These are phyloP conservation scores for Drosophila falleni DNA, from an alignment of 2,888 invertebrate genomes.

Conservation along the genomic window DNA sequence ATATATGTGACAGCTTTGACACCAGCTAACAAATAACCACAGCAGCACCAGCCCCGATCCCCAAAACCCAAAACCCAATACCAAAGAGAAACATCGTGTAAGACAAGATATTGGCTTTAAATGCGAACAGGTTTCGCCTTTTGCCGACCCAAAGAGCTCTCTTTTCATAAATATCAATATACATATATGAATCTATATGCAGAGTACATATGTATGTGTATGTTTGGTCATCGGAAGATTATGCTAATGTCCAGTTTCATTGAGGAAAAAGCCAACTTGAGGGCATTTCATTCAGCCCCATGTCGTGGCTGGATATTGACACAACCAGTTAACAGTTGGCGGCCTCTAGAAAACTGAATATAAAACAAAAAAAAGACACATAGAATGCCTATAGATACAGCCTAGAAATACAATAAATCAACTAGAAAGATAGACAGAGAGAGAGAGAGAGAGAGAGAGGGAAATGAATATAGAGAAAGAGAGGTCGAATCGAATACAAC, in stretches of 20 bases:
- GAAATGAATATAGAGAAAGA: background rate
- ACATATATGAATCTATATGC: conserved; percentile 6
- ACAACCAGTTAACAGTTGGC: conserved; percentile 73
- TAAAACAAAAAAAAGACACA: conserved; percentile 38
- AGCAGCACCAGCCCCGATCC: conserved; percentile 27
- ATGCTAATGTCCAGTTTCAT: conserved; percentile 76
- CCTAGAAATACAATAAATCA: conserved; percentile 70
- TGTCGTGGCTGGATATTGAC: conserved; percentile 59
- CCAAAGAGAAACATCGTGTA: conserved; percentile 52
- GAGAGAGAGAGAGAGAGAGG: background rate
- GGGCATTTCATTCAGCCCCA: conserved; percentile 70
- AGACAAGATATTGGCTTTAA: conserved; percentile 65
- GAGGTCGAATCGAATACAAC: conserved; percentile 5
- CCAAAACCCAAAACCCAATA: background rate
- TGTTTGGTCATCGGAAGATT: conserved; percentile 45
- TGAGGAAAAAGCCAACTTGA: conserved; percentile 70
- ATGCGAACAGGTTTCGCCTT: conserved; percentile 72
- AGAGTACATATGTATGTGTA: background rate
- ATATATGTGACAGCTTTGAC: conserved; percentile 82
- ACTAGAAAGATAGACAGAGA: conserved; percentile 12
- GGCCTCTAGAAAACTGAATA: conserved; percentile 26
- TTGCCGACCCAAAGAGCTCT: conserved; percentile 35
- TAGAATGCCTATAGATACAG: conserved; percentile 36
- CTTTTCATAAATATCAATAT: conserved; percentile 37
- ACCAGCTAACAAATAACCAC: conserved; percentile 77